Evolutionary conservation across 2,797 vertebrate genomes (phyloP).

Genomic region (Antrozous pallidus): DNA sequence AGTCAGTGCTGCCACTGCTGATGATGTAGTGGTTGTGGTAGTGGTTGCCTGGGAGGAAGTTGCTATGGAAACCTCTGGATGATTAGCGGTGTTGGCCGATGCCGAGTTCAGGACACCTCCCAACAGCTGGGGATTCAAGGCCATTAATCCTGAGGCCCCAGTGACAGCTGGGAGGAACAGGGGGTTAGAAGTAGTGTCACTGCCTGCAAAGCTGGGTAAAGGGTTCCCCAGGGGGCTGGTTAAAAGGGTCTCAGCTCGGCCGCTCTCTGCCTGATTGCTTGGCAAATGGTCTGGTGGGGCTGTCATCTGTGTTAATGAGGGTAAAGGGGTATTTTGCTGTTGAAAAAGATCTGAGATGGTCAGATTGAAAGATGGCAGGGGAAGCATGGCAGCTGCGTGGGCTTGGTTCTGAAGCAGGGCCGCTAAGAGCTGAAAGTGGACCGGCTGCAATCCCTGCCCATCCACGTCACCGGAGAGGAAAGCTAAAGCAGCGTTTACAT

Average conservation of each 20-base stretch:
- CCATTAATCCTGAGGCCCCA: constrained; percentile 86
- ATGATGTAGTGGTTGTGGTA: constrained; percentile 89
- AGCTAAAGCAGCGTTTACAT: constrained; percentile 85
- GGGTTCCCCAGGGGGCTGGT: constrained; percentile 81
- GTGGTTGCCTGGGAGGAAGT: constrained; percentile 91
- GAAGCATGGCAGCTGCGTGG: constrained; percentile 85
- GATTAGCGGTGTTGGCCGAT: constrained; percentile 89
- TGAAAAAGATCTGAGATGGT: constrained; percentile 85
- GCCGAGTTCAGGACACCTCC: constrained; percentile 87
- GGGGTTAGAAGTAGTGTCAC: constrained; percentile 84
- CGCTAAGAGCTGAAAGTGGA: constrained; percentile 86
- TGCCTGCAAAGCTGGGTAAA: constrained; percentile 79
- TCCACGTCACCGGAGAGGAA: constrained; percentile 85
- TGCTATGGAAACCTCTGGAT: constrained; percentile 93
- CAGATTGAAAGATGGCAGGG: constrained; percentile 85
- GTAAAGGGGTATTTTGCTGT: constrained; percentile 80
- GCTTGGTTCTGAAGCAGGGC: constrained; percentile 87
- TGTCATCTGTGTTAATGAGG: constrained; percentile 82
- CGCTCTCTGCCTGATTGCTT: constrained; percentile 82
- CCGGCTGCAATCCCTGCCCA: constrained; percentile 86
- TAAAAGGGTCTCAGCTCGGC: constrained; percentile 83
- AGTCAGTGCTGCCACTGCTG: constrained; percentile 90
- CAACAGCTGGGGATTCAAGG: constrained; percentile 89
- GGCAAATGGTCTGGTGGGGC: constrained; percentile 82
- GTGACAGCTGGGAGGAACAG: constrained; percentile 84